Percentiles rank a stretch among this genome's conserved stretches.
Conservation (phyloP, 2,113 vertebrate genomes). For the Parotia lawesii region DNA sequence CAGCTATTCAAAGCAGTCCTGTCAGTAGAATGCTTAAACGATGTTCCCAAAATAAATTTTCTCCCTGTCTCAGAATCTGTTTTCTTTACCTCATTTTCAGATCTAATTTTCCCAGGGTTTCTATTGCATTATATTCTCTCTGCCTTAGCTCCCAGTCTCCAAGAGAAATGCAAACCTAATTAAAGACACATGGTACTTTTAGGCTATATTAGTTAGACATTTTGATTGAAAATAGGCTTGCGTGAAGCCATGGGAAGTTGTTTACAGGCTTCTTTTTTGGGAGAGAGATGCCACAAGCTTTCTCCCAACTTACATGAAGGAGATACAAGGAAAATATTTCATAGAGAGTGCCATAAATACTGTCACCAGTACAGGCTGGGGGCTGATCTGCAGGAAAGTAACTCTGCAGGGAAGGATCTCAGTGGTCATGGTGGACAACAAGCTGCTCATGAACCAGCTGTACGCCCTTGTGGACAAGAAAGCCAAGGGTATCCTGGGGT, state of each 20-base stretch:
- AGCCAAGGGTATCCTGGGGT: not conserved
- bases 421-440: not conserved
- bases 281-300: not conserved
- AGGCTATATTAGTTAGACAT: not conserved
- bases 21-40: not conserved
- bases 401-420: not conserved
- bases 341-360: not conserved
- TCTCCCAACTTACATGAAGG: not conserved
- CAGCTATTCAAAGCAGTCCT: not conserved
- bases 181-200: conserved; percentile 12
- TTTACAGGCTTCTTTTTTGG: not conserved
- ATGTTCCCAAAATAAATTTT: not conserved
- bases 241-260: not conserved
- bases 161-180: conserved; percentile 40
- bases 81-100: conserved; percentile 14
- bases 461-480: not conserved
- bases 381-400: not conserved
- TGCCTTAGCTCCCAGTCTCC: not conserved
- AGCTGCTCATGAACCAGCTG: not conserved
- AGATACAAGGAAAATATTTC: not conserved
- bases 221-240: not conserved
- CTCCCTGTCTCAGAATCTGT: not conserved
- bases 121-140: conserved; percentile 29
- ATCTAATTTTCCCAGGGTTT: conserved; percentile 38
- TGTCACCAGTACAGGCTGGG: not conserved